Percentiles rank a stretch among this genome's conserved stretches.
phyloP scores from a whole-genome alignment of 2,888 invertebrate genomes.

The Zonitis immaculata region DNA sequence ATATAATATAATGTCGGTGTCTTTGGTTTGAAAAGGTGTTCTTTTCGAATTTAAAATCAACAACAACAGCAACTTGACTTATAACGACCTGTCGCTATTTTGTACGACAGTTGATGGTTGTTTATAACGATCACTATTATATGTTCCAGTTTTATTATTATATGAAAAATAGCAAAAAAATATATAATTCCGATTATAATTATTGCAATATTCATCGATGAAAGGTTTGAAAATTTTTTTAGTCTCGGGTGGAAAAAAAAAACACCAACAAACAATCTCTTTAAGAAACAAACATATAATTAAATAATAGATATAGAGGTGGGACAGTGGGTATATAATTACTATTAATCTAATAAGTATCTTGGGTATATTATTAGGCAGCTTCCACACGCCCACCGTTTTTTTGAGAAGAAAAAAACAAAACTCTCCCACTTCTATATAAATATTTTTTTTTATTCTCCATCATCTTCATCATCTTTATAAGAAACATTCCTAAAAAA shows the following conservation, averaged over 20 bases:
- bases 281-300: background rate
- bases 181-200: too few species aligned
- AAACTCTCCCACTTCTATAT: background rate
- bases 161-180: too few species aligned
- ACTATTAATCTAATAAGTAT: constrained; percentile 46
- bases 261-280: background rate
- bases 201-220: too few species aligned
- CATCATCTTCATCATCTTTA: constrained; percentile 12
- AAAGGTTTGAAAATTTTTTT: too few species aligned
- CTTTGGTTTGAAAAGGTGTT: background rate
- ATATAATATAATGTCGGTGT: background rate
- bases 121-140: background rate
- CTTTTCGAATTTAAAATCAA: background rate
- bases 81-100: constrained; percentile 8
- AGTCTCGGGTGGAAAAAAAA: too few species aligned
- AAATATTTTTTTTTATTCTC: background rate
- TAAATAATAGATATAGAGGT: background rate
- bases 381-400: constrained; percentile 47
- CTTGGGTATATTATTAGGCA: constrained; percentile 38
- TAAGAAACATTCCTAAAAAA: constrained; percentile 13
- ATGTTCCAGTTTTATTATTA: background rate
- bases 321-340: constrained; percentile 34
- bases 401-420: too few species aligned
- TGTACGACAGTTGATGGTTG: constrained; percentile 4
- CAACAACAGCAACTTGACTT: constrained; percentile 2